Percentiles rank a stretch among this genome's conserved stretches.
These are phyloP conservation scores for Danaus chrysippus DNA, from an alignment of 2,888 invertebrate species.

Conservation along the genomic window DNA sequence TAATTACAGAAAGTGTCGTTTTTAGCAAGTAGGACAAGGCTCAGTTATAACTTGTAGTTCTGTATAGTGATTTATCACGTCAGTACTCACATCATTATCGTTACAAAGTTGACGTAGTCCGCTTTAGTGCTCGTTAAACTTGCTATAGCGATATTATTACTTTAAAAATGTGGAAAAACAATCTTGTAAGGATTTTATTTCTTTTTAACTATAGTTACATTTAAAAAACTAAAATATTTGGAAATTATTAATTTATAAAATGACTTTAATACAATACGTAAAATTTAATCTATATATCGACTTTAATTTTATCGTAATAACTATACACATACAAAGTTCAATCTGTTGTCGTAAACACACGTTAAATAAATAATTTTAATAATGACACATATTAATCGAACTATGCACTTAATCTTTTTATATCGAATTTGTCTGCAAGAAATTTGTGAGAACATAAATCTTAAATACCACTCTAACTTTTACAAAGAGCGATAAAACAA, in stretches of 20 bases:
- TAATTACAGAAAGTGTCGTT: background rate
- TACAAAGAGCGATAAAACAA: constrained; percentile 6
- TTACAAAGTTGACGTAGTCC: constrained; percentile 26
- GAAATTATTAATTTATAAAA: too few species aligned
- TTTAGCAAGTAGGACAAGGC: constrained; percentile 3
- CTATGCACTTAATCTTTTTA: background rate
- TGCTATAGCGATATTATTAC: constrained; percentile 1
- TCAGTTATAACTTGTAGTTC: constrained; percentile 21
- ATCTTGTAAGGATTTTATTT: background rate
- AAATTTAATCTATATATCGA: too few species aligned
- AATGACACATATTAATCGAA: too few species aligned
- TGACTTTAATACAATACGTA: too few species aligned
- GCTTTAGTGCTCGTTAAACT: constrained; percentile 15
- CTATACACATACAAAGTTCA: too few species aligned
- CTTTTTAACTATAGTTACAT: background rate
- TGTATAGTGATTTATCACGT: constrained; percentile 24
- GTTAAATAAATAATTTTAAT: too few species aligned
- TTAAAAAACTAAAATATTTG: too few species aligned
- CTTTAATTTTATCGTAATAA: too few species aligned
- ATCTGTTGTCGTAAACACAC: too few species aligned
- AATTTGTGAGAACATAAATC: background rate
- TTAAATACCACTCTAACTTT: constrained; percentile 4
- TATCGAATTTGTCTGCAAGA: background rate
- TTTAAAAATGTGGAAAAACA: constrained; percentile 2
- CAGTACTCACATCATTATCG: constrained; percentile 24